Evolutionary conservation across 2,113 vertebrate species (phyloP).

Genomic region (Mixornis gularis): DNA sequence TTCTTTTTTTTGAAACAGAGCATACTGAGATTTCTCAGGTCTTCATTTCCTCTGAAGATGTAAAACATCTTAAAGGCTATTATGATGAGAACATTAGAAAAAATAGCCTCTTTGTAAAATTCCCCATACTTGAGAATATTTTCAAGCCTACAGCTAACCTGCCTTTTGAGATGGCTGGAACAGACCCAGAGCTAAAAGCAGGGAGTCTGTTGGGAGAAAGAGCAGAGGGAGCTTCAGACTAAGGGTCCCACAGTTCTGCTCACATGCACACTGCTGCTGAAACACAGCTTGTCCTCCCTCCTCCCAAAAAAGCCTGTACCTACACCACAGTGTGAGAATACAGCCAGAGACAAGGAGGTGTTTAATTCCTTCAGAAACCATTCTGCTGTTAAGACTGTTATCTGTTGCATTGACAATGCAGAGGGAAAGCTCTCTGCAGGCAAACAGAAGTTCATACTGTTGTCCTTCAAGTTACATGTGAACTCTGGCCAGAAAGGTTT

Average conservation of each 20-base stretch:
- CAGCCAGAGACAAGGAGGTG: neutral
- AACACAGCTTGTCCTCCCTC: neutral
- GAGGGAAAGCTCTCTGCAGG: neutral
- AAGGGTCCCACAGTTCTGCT: neutral
- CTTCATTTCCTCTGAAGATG: neutral
- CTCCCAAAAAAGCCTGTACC: rapidly evolving
- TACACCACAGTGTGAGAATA: neutral
- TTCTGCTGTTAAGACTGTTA: neutral
- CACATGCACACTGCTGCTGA: rapidly evolving
- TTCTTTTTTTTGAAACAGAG: neutral
- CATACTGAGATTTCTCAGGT: neutral
- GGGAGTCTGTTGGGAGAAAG: neutral
- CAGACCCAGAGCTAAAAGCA: neutral
- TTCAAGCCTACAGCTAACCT: neutral
- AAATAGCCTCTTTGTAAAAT: neutral
- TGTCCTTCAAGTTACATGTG: neutral
- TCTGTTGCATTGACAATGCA: neutral
- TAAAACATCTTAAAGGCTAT: neutral
- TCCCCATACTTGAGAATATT: neutral
- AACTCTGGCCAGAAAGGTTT: neutral
- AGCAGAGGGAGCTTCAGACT: neutral
- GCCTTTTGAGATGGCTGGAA: neutral
- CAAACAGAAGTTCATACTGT: neutral
- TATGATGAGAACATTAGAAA: neutral
- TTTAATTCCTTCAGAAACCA: neutral